phyloP scores from a whole-genome alignment of 1,140 invertebrate species.

The Ceratosolen solmsi region DNA sequence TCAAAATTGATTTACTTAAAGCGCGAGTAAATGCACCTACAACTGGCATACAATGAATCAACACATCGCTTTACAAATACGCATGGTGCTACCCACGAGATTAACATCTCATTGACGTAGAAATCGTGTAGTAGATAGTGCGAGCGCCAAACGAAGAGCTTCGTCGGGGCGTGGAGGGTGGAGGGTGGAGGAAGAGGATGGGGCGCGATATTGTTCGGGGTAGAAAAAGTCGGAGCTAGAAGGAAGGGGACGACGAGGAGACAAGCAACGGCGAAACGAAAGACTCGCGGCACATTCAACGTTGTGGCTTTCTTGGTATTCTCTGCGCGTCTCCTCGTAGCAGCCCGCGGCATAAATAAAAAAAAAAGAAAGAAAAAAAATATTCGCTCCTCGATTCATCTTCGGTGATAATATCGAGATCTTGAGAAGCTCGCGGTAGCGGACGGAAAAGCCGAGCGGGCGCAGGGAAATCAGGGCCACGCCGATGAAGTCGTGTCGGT shows the following conservation, averaged over 20 bases:
- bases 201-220: neutral
- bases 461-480: neutral
- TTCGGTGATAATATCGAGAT: conserved; percentile 8
- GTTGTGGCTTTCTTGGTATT: neutral
- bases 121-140: conserved; percentile 4
- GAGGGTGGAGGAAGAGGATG: neutral
- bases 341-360: no score
- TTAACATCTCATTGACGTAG: conserved; percentile 43
- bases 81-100: neutral
- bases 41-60: conserved; percentile 21
- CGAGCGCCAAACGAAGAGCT: neutral
- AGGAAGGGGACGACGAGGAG: conserved; percentile 1
- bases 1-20: conserved; percentile 8
- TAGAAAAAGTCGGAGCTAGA: neutral
- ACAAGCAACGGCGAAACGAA: neutral
- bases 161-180: neutral
- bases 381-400: conserved; percentile 12
- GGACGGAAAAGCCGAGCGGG: neutral
- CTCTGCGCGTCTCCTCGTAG: neutral
- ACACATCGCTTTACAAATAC: conserved; percentile 30
- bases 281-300: neutral
- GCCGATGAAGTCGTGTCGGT: no score
- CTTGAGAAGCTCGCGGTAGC: conserved; percentile 10
- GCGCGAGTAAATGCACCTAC: neutral
- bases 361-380: no score